A percentile compares a stretch with the other conserved stretches of the same genome.
These are phyloP conservation scores for Notarius quadriscutis DNA, from an alignment of 2,113 vertebrate genomes.

Conservation along the genomic window DNA sequence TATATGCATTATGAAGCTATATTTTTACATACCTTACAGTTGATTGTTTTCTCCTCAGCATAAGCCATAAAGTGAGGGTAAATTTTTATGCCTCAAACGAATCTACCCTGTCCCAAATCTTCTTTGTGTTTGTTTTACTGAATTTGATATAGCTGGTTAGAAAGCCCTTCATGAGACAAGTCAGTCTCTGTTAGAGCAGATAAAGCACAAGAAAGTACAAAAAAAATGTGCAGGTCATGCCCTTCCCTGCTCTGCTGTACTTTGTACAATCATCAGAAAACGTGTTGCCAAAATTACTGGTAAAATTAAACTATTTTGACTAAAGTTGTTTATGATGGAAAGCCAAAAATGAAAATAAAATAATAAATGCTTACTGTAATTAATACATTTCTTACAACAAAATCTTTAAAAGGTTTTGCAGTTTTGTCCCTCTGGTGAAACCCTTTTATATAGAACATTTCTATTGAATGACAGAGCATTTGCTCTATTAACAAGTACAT, in stretches of 20 bases:
- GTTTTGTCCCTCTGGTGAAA: no score
- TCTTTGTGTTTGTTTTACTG: background rate
- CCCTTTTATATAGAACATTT: no score
- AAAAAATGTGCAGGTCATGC: background rate
- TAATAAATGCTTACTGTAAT: no score
- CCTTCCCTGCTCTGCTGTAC: background rate
- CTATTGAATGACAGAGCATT: background rate
- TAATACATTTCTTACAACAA: background rate
- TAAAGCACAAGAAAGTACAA: constrained; percentile 1
- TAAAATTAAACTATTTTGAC: no score
- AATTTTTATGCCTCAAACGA: background rate
- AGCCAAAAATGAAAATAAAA: background rate
- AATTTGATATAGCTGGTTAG: background rate
- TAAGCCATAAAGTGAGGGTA: background rate
- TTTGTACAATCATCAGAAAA: background rate
- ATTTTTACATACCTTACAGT: background rate
- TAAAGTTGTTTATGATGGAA: no score
- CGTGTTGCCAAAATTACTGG: background rate
- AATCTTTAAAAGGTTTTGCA: background rate
- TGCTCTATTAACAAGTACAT: background rate
- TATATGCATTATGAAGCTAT: no score
- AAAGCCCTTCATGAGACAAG: background rate
- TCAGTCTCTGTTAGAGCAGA: background rate
- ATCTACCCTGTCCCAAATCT: background rate
- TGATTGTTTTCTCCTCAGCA: background rate